Evolutionary conservation across 2,888 invertebrate species (phyloP), one percentile per base, ranked within the genome.

Genomic region (Dolichomitus sp.): DNA sequence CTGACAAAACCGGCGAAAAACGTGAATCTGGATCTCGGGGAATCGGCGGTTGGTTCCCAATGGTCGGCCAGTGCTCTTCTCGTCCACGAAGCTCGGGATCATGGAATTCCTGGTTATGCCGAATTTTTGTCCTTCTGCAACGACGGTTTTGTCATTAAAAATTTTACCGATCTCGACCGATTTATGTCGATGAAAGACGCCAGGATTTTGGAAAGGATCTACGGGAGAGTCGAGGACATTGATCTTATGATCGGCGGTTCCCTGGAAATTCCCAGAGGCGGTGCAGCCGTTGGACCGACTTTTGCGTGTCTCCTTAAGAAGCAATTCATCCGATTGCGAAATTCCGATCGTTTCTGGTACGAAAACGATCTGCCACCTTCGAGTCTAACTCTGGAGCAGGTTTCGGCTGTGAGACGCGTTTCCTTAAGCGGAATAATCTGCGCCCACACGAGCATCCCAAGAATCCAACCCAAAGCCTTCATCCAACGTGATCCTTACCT

Each of bases 341-440:
- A 96, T 88, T 97, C 98, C 73, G 99, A 99, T 94, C 95, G 99
- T 84, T 99, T 98, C 93, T 99, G 98, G 98, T 99, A 98, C 91
- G 99, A 99, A 93, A 98, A 98, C 91, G 98, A 98, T 91, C 95
- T 98, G 61, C 98, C 98, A 0, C 98, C 98, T 0, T 98, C 98
- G 17, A 97, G 98, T 0, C 95, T 98, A 84, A 95, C 95, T 0
- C 95, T 96, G 80, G 96, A 96, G 66, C 98, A 98, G 91, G 94
- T 98, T 11, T 96, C 96, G 75, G 98, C 98, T 86, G 96, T 98
- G 66, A 95, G 97, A 63, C 97, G 97, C 90, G 96, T 97, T 0
- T 96, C 97, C 0, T 93, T 98, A 0, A 96, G 98, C 0, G 97
- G 97, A 1, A 94, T 98, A 4, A 94, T 98, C 9, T 98, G 98